Base-by-base conservation (phyloP, 1,140 invertebrate genomes). In the Muscidifurax raptorellus region DNA sequence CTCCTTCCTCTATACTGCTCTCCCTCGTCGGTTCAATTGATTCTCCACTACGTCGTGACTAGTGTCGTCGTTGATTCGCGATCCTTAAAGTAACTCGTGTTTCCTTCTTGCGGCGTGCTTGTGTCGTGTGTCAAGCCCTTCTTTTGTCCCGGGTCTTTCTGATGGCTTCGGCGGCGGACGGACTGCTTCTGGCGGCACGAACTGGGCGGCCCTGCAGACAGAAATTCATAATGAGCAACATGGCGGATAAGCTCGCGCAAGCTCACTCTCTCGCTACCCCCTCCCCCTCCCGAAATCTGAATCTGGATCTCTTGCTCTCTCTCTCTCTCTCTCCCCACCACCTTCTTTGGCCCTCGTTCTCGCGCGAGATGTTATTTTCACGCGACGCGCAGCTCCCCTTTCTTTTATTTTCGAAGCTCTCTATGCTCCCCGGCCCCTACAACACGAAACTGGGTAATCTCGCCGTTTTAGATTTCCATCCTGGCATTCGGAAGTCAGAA, bases 171-270 rank as follows among this genome's bases (percentile, higher is more conserved):
- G 89, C 90, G 92, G 90, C 90, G 92, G 92, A 92, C 92, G 91
- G 92, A 93, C 92, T 92, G 91, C 92, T 93, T 93, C 92, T 93
- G 91, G 91, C 91, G 92, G 92, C 91, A 91, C 92, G 91, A 90
- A 92, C 89, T 92, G 90, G 89, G 91, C 92, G 90, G 91, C 92
- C 92, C 92, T 93, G 88, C 84, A 88, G 82, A 88, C 82, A 88
- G 27, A 87, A 86, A 88, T 86, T 82, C 74, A 78, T 72, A 85
- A 86, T 78, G 28, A 86, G 74, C 47, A n/a, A 74, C 40, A 82
- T 76, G 71, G 64, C 71, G 84, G 28, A 47, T 69, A 69, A 67
- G 75, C 76, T 75, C 44, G 22, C 18, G n/a, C 72, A 59, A 52
- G 80, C 67, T 22, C 28, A 10, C 28, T 77, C 79, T 47, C 71